Base-by-base conservation (phyloP, 92 coral and sea anemone species). In the Parazoanthus swiftii region DNA sequence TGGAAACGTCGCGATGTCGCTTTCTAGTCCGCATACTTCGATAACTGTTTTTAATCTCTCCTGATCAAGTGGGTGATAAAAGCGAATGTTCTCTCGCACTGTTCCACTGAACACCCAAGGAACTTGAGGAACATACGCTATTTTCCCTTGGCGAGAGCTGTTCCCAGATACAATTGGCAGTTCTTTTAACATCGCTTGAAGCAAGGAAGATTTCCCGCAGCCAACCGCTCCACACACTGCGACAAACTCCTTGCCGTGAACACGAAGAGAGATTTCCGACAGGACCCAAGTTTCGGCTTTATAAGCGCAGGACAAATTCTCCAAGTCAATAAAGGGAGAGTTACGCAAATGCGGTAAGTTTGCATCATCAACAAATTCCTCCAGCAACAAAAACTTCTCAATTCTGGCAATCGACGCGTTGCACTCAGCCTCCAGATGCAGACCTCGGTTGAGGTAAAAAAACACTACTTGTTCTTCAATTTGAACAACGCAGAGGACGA, bases 181-280 rank as follows among this genome's bases (percentile, higher is more conserved):
- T n/a, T 66, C 73, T 66, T 66, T 66, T 21, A 66, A 66, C 23
- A 66, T 66, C 26, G 73, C 37, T 29, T n/a, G 77, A 74, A 74
- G 77, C 81, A 78, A 26, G 4, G 81, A 78, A 44, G 81, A 78
- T 39, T 78, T 78, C 33, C 81, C 81, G 23, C 81, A 14, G 23
- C 81, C 81, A 78, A 78, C 81, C 6, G 58, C 13, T 78, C 81
- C 56, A 25, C 59, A 78, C 59, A 74, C 77, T 25, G 77, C 77
- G 0, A 74, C 26, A 20, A 78, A 78, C 9, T 23, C 59, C 4
- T 1, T 10, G 8, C 5, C 79, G 11, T 39, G 21, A 5, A 18
- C 73, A 25, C 18, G 73, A 67, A 67, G 29, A 18, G 25, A 9
- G 73, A 6, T 39, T 36, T 75, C 46, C 46, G n/a, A 25, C 10